A percentile compares a stretch with the other conserved stretches of the same genome.
Evolutionary conservation across 2,888 invertebrate genomes (phyloP).

Genomic region (Drosophila yooni): DNA sequence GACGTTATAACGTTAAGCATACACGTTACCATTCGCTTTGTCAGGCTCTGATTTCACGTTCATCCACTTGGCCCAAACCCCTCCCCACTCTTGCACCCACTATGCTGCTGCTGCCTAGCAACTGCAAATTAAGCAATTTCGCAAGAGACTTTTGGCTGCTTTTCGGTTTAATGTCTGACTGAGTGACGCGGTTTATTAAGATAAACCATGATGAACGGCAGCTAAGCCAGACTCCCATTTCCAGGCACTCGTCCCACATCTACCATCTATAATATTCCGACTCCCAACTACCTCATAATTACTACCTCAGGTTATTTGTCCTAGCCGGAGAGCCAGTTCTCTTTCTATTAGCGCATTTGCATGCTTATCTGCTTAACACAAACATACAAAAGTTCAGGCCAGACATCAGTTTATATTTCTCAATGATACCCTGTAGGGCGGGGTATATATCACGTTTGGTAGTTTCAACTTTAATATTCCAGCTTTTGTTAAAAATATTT

Average conservation of each 20-base stretch:
- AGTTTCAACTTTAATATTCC: neutral
- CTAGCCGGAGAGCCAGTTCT: constrained; percentile 23
- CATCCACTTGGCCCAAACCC: neutral
- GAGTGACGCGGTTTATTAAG: constrained; percentile 78
- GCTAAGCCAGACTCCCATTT: constrained; percentile 38
- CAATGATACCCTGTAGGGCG: neutral
- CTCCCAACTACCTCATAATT: constrained; percentile 54
- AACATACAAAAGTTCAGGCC: constrained; percentile 60
- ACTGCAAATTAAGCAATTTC: constrained; percentile 79
- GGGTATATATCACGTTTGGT: neutral
- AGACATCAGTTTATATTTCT: constrained; percentile 26
- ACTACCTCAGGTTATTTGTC: constrained; percentile 46
- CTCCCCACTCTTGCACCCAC: neutral
- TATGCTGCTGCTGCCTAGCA: constrained; percentile 44
- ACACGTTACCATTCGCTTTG: constrained; percentile 53
- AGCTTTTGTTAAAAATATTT: neutral
- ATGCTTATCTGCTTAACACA: constrained; percentile 77
- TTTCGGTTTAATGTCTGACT: constrained; percentile 75
- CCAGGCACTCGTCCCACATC: neutral
- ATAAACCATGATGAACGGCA: constrained; percentile 80
- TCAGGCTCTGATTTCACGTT: constrained; percentile 64
- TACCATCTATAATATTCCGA: constrained; percentile 10
- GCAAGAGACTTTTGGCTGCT: constrained; percentile 71
- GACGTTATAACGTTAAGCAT: constrained; percentile 43
- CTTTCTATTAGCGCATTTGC: constrained; percentile 78